Percentiles rank a stretch among this genome's conserved stretches.
These are phyloP conservation scores for Galeruca laticollis DNA, from an alignment of 2,888 invertebrate species.

Conservation along the genomic window DNA sequence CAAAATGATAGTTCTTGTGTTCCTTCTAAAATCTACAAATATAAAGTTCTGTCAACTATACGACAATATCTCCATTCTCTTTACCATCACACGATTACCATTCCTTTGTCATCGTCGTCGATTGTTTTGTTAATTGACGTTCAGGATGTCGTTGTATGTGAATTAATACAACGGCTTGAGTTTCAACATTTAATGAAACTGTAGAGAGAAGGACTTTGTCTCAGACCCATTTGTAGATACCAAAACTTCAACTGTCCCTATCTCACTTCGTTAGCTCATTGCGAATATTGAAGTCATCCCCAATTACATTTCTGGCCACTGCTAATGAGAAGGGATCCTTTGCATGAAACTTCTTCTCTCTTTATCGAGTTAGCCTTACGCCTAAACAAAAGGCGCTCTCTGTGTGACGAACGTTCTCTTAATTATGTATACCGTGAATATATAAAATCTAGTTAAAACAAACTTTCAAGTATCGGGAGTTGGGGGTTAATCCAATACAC, in stretches of 20 bases:
- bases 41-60: neutral
- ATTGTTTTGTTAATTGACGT: constrained; percentile 28
- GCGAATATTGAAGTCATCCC: constrained; percentile 38
- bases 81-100: neutral
- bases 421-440: constrained; percentile 43
- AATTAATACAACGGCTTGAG: constrained; percentile 14
- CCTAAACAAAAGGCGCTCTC: constrained; percentile 46
- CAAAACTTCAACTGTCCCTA: constrained; percentile 31
- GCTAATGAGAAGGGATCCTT: constrained; percentile 35
- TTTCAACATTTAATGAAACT: constrained; percentile 27
- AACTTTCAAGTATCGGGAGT: constrained; percentile 46
- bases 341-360: constrained; percentile 42
- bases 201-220: constrained; percentile 27
- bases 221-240: constrained; percentile 31
- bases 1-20: too few relatives aligned
- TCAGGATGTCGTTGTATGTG: constrained; percentile 10
- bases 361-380: constrained; percentile 44
- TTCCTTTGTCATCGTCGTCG: constrained; percentile 17
- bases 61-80: neutral
- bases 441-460: constrained; percentile 47
- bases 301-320: constrained; percentile 40
- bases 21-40: too few relatives aligned
- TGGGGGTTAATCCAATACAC: constrained; percentile 43
- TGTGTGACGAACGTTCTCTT: constrained; percentile 47
- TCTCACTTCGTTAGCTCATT: constrained; percentile 41